These are phyloP conservation scores for Gila robusta DNA, from an alignment of 2,797 vertebrate genomes.

Conservation along the genomic window DNA sequence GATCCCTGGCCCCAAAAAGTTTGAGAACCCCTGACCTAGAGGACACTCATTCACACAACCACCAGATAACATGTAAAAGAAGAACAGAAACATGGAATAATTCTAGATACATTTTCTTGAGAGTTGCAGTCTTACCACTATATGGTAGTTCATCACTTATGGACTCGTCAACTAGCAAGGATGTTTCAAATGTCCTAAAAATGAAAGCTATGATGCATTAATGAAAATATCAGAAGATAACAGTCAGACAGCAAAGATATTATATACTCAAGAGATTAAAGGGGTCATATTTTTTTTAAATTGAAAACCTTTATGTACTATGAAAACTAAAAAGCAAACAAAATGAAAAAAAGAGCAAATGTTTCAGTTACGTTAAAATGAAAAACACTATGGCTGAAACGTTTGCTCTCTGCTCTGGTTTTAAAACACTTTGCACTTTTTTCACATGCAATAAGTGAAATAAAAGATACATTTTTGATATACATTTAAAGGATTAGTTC, in stretches of 20 bases:
- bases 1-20: neutral
- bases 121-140: conserved; percentile 81
- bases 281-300: neutral
- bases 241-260: neutral
- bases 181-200: conserved; percentile 95
- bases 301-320: neutral
- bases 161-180: conserved; percentile 91
- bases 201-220: conserved; percentile 10
- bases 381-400: too few species aligned
- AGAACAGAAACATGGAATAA: neutral
- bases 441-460: too few species aligned
- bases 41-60: neutral
- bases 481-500: too few species aligned
- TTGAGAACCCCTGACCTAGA: neutral
- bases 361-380: too few species aligned
- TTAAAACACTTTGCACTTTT: too few species aligned
- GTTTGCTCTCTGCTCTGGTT: too few species aligned
- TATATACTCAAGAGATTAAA: neutral
- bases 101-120: too few species aligned
- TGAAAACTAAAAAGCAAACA: too few species aligned
- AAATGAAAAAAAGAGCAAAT: too few species aligned
- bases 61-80: neutral
- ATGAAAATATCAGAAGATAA: neutral
- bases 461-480: too few species aligned
- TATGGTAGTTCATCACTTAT: conserved; percentile 98